A percentile compares a stretch with the other conserved stretches of the same genome.
phyloP scores from a whole-genome alignment of 2,888 invertebrate species.

The Tetrapedia diversipes region DNA sequence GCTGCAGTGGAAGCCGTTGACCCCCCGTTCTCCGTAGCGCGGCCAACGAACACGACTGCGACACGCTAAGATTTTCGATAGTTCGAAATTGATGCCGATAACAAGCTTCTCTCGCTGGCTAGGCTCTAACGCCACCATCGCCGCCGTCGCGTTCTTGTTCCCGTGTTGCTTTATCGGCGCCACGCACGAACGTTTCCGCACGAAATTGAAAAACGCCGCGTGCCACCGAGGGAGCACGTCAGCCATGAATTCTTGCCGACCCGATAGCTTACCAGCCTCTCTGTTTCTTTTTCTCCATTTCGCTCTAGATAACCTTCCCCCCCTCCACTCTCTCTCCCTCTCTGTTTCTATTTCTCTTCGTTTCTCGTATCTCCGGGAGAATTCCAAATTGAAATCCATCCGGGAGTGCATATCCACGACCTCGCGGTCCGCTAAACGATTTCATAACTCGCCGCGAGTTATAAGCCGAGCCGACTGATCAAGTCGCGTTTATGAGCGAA shows the following conservation, averaged over 20 bases:
- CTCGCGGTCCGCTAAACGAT: conserved; percentile 14
- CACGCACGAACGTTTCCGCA: conserved; percentile 58
- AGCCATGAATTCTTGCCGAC: conserved; percentile 34
- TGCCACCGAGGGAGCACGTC: conserved; percentile 16
- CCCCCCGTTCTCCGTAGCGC: conserved; percentile 36
- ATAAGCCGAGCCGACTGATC: background rate
- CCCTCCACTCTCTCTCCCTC: too few species aligned
- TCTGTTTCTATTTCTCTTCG: too few species aligned
- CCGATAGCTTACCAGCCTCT: background rate
- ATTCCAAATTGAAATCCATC: conserved; percentile 47
- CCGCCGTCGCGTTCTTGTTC: conserved; percentile 34
- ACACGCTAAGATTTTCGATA: conserved; percentile 65
- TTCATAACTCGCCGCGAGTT: conserved; percentile 18
- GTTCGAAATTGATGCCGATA: conserved; percentile 61
- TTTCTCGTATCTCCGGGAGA: conserved; percentile 8
- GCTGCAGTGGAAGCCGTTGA: conserved; percentile 47
- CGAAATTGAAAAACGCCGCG: conserved; percentile 62
- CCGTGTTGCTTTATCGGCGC: conserved; percentile 57
- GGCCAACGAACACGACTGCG: conserved; percentile 35
- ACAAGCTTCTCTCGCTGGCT: conserved; percentile 26
- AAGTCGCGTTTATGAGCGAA: conserved; percentile 29
- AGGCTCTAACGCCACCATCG: too few species aligned
- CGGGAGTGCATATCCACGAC: background rate
- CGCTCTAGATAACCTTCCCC: too few species aligned
- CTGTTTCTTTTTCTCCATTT: too few species aligned